A percentile compares a stretch with the other conserved stretches of the same genome.
These are phyloP conservation scores for Anarsia innoxiella DNA, from an alignment of 2,888 invertebrate genomes.

Conservation along the genomic window DNA sequence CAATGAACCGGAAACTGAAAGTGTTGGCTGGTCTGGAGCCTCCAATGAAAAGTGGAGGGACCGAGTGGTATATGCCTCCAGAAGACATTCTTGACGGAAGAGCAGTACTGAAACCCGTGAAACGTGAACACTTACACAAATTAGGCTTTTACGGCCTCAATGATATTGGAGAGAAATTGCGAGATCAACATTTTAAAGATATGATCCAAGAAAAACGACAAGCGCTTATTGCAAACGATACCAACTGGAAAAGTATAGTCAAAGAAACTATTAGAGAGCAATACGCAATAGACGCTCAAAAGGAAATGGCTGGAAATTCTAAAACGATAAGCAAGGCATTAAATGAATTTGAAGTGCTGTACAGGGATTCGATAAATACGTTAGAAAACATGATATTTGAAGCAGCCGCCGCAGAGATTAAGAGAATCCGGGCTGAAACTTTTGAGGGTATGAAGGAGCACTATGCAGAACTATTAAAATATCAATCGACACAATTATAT, in stretches of 20 bases:
- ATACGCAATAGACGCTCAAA: conserved; percentile 30
- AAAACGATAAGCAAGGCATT: conserved; percentile 36
- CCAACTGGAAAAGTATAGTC: conserved; percentile 40
- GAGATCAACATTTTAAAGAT: conserved; percentile 29
- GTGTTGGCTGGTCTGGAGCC: conserved; percentile 57
- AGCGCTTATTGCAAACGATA: conserved; percentile 36
- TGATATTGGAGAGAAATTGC: conserved; percentile 32
- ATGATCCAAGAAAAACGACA: conserved; percentile 35
- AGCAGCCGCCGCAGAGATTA: conserved; percentile 41
- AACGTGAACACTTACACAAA: conserved; percentile 36
- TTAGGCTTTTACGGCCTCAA: conserved; percentile 44
- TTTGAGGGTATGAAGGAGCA: conserved; percentile 36
- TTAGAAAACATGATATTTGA: conserved; percentile 44
- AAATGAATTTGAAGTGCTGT: conserved; percentile 40
- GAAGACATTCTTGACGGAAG: conserved; percentile 42
- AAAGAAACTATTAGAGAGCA: conserved; percentile 22
- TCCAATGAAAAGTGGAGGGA: conserved; percentile 52
- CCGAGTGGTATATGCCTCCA: conserved; percentile 54
- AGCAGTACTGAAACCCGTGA: conserved; percentile 44
- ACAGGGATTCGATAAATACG: conserved; percentile 38
- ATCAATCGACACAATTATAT: conserved; percentile 45
- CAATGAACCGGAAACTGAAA: conserved; percentile 48
- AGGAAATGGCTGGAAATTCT: conserved; percentile 39
- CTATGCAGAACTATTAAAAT: conserved; percentile 35
- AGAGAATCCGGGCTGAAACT: conserved; percentile 30